A percentile compares a stretch with the other conserved stretches of the same genome.
Conservation (phyloP, 1,140 invertebrate genomes). For the Aphis gossypii region DNA sequence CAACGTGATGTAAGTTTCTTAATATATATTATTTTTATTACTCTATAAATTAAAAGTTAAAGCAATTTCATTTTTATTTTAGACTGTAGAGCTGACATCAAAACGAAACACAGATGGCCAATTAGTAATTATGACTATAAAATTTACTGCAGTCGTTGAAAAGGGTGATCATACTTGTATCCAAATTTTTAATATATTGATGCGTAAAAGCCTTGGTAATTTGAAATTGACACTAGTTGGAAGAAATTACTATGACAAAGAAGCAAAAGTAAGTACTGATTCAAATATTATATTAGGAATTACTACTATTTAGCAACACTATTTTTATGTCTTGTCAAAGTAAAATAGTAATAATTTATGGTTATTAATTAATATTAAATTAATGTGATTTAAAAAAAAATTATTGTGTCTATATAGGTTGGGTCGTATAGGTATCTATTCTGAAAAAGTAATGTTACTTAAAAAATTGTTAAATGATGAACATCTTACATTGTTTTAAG, state of each 20-base stretch:
- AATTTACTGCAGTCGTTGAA: conserved; percentile 63
- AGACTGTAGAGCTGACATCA: conserved; percentile 63
- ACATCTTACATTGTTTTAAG: too few species aligned
- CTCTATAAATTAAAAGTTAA: background rate
- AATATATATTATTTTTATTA: background rate
- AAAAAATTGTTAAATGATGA: too few species aligned
- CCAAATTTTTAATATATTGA: conserved; percentile 79
- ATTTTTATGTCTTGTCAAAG: too few species aligned
- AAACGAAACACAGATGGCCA: conserved; percentile 62
- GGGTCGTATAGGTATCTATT: too few species aligned
- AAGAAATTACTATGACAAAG: conserved; percentile 80
- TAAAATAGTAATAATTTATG: too few species aligned
- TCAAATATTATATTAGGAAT: too few species aligned
- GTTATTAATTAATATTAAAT: too few species aligned
- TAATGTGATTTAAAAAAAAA: too few species aligned
- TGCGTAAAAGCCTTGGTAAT: conserved; percentile 73
- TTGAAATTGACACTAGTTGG: conserved; percentile 76
- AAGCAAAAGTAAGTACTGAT: conserved; percentile 68
- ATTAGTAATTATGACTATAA: conserved; percentile 64
- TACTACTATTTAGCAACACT: too few species aligned
- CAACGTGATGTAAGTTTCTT: conserved; percentile 48
- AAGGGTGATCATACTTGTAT: conserved; percentile 64
- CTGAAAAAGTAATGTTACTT: too few species aligned
- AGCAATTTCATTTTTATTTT: background rate
- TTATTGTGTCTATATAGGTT: too few species aligned